Conservation (phyloP, 1,140 invertebrate genomes). For the Cotesia vestalis region DNA sequence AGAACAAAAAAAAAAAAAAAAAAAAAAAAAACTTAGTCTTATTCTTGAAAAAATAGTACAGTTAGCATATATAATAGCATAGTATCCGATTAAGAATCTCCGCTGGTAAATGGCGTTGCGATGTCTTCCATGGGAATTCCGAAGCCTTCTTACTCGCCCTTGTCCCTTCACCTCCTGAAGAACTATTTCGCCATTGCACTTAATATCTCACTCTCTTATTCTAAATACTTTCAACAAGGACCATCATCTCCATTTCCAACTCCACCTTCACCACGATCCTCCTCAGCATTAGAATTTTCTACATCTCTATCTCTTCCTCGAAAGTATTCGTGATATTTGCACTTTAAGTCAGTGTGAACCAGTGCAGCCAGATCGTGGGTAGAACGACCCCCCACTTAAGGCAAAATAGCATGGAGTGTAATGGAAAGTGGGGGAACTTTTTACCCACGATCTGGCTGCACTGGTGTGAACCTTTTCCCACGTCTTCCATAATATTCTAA, state of each 20-base stretch:
- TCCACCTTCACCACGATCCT: background rate
- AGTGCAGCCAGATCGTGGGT: too few relatives aligned
- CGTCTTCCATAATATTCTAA: constrained; percentile 20
- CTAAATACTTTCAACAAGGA: background rate
- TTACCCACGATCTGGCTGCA: too few relatives aligned
- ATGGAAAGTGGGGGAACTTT: too few relatives aligned
- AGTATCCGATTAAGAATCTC: constrained; percentile 30
- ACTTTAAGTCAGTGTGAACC: constrained; percentile 12
- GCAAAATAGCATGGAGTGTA: too few relatives aligned
- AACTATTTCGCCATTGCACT: background rate
- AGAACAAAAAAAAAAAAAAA: too few relatives aligned
- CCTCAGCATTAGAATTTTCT: background rate
- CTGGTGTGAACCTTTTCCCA: constrained; percentile 20
- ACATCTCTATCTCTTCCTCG: constrained; percentile 3
- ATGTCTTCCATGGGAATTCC: constrained; percentile 30
- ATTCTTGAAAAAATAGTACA: background rate
- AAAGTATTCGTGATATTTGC: constrained; percentile 23
- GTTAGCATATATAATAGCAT: background rate
- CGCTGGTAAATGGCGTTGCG: constrained; percentile 29
- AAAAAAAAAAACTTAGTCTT: too few relatives aligned
- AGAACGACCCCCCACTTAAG: too few relatives aligned
- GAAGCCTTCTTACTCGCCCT: constrained; percentile 1
- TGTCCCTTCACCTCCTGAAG: background rate
- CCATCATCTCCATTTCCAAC: background rate
- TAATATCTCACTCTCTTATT: constrained; percentile 6